Percentiles rank a stretch among this genome's conserved stretches.
phyloP scores from a whole-genome alignment of 2,113 vertebrate genomes.

The Pygathrix nemaeus region DNA sequence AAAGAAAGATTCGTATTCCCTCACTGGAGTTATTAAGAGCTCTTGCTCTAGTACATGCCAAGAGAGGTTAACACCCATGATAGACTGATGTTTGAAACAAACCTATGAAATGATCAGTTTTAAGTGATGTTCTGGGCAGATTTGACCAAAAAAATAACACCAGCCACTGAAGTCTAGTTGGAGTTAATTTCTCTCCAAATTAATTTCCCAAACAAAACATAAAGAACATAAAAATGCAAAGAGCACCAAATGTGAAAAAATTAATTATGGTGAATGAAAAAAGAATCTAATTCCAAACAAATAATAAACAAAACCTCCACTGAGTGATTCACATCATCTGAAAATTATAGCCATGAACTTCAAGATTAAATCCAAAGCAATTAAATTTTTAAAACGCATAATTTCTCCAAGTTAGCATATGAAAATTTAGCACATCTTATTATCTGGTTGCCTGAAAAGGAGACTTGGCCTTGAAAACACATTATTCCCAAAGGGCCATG shows the following conservation, averaged over 20 bases:
- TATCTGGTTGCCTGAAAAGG: neutral
- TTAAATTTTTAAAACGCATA: slow-evolving; percentile 31
- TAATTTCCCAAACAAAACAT: slow-evolving; percentile 29
- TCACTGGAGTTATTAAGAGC: neutral
- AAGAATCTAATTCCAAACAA: slow-evolving; percentile 47
- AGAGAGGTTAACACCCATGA: neutral
- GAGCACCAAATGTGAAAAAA: neutral
- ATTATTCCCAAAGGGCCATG: neutral
- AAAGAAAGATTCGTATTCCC: neutral
- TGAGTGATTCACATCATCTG: slow-evolving; percentile 21
- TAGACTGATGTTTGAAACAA: neutral
- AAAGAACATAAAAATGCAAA: slow-evolving; percentile 31
- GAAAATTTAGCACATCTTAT: neutral
- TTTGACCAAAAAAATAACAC: neutral
- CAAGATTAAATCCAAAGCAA: slow-evolving; percentile 54
- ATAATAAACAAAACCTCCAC: slow-evolving; percentile 14
- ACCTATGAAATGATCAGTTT: neutral
- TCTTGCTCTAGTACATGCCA: neutral
- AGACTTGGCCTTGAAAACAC: neutral
- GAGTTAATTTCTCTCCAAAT: slow-evolving; percentile 15
- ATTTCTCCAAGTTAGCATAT: neutral
- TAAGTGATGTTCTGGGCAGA: neutral
- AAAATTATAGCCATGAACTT: slow-evolving; percentile 50
- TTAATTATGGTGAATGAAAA: slow-evolving; percentile 31
- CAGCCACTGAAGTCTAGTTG: neutral